Conservation (phyloP, 2,888 invertebrate genomes). For the Brachyopa scutellaris region DNA sequence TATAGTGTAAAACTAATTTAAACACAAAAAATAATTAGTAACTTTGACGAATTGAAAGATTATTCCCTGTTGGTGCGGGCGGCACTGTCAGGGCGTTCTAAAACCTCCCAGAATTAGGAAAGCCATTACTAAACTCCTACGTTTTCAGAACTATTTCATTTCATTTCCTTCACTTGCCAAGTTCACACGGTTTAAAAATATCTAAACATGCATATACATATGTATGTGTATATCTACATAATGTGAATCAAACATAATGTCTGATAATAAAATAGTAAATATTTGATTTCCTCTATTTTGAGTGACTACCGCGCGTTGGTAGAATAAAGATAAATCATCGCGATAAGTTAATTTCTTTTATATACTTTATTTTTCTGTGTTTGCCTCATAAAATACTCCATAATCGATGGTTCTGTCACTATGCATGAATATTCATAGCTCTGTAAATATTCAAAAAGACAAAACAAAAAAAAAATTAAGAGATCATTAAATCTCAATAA, state of each 20-base stretch:
- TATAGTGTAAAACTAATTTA: no score
- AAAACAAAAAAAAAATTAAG: neutral
- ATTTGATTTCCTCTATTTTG: conserved; percentile 27
- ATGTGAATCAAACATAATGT: no score
- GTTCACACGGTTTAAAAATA: conserved; percentile 38
- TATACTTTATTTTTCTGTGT: conserved; percentile 8
- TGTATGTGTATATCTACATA: no score
- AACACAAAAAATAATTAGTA: no score
- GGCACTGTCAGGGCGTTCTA: no score
- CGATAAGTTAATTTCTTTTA: conserved; percentile 55
- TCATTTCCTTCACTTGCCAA: neutral
- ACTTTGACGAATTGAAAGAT: no score
- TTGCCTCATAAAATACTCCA: conserved; percentile 35
- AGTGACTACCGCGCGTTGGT: conserved; percentile 42
- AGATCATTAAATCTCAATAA: conserved; percentile 38
- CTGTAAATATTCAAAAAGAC: conserved; percentile 5
- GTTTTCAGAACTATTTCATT: neutral
- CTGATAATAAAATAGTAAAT: conserved; percentile 35
- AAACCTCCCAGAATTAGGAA: no score
- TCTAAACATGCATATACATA: no score
- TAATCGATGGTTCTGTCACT: conserved; percentile 47
- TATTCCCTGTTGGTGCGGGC: no score
- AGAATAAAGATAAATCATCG: conserved; percentile 54
- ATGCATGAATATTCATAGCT: conserved; percentile 55
- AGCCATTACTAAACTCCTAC: no score